Evolutionary conservation across 2,888 invertebrate genomes (phyloP), one percentile per base, ranked within the genome.

Genomic region (Trichogramma evanescens): DNA sequence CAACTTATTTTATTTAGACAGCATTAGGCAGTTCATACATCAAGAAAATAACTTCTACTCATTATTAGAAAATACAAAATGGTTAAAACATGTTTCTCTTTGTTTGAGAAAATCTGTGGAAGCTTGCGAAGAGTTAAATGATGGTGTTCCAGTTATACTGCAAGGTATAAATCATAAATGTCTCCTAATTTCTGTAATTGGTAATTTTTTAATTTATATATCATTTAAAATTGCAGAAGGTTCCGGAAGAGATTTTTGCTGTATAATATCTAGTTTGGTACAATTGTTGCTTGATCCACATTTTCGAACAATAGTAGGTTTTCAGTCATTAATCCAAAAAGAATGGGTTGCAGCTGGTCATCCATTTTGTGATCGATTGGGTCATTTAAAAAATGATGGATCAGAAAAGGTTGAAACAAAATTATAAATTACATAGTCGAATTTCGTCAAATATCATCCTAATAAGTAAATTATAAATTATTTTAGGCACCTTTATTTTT

Each of bases 341-440:
- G 96, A 97, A 74, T 98, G 97, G 96, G 82, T 96, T 4, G 88
- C 91, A 1, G 81, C 95, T 65, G 95, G 95, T 40, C 96, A 97
- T 79, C 94, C 93, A 1, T 94, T 94, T 78, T 86, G 86, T 72
- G 85, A 84, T 71, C 83, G 91, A 55, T 78, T 89, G 64, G 89
- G 89, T 0, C 88, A 89, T 63, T 84, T 89, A 10, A 76, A 84
- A 2, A 83, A 82, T 39, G 81, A 83, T 57, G 83, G 81, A 63
- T 77, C 81, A 4, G 84, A 85, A 59, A 87, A 79, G 67, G 77
- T 76, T 10, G 5, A 13, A 50, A 51, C 6, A 48, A 50, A 52
- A 60, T 13, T 53, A 8, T 13, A 13, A 13, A 49, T 40, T 40
- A n/a, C 26, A 42, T 10, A 52, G 1, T 26, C 4, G 51, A 52